These are phyloP conservation scores for Hemistola chrysoprasaria DNA, from an alignment of 2,888 invertebrate species.

Conservation along the genomic window DNA sequence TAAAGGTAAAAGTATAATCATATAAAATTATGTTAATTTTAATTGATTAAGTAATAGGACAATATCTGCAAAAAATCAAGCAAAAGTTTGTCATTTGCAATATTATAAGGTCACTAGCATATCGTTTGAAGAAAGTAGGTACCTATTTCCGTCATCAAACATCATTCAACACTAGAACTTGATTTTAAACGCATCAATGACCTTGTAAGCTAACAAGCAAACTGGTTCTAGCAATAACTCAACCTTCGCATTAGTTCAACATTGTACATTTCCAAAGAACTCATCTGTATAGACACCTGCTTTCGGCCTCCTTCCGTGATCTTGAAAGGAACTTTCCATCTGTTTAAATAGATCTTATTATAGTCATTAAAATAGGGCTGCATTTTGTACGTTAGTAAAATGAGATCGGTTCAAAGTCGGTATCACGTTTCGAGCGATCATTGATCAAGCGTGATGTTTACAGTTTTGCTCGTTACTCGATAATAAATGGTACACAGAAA, in stretches of 20 bases:
- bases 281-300: constrained; percentile 22
- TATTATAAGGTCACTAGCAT: too few species aligned
- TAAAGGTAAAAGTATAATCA: too few species aligned
- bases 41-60: too few species aligned
- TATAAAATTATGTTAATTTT: too few species aligned
- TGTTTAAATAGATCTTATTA: constrained; percentile 1
- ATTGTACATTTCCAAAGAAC: constrained; percentile 1
- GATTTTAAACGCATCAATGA: constrained; percentile 2
- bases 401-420: constrained; percentile 18
- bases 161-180: too few species aligned
- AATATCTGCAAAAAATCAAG: too few species aligned
- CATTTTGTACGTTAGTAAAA: constrained; percentile 11
- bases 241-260: constrained; percentile 12
- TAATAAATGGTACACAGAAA: too few species aligned
- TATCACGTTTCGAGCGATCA: constrained; percentile 20
- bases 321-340: constrained; percentile 14
- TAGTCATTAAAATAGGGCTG: constrained; percentile 9
- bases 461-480: constrained; percentile 5
- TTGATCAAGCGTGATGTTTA: constrained; percentile 22
- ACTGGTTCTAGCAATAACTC: constrained; percentile 10
- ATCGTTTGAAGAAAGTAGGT: too few species aligned
- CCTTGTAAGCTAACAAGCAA: constrained; percentile 10
- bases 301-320: constrained; percentile 27
- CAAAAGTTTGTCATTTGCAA: too few species aligned
- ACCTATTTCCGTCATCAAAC: too few species aligned